phyloP scores from a whole-genome alignment of 2,797 vertebrate genomes.

The Ciconia nigra region DNA sequence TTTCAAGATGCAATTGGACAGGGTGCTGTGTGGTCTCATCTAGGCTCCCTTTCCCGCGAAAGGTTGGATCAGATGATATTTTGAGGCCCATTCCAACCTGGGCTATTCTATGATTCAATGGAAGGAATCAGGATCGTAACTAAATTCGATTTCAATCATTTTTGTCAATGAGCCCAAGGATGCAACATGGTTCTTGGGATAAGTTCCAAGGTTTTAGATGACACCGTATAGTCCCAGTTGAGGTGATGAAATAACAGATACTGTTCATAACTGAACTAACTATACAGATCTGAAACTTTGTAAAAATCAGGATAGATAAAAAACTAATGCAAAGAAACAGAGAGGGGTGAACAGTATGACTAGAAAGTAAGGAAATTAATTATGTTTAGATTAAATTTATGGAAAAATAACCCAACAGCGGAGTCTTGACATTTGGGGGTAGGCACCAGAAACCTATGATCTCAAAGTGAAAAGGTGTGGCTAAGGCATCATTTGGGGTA shows the following conservation, averaged over 20 bases:
- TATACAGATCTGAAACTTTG: neutral
- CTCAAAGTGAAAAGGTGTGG: neutral
- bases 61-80: neutral
- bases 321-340: neutral
- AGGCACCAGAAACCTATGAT: neutral
- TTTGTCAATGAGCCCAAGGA: neutral
- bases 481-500: neutral
- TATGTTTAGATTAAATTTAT: neutral
- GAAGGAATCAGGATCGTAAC: neutral
- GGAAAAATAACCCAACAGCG: neutral
- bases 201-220: neutral
- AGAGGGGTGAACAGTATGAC: neutral
- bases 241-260: neutral
- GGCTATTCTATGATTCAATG: neutral
- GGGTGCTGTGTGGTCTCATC: neutral
- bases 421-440: neutral
- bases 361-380: neutral
- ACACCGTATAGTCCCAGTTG: neutral
- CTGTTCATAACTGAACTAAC: neutral
- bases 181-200: neutral
- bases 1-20: neutral
- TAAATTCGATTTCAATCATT: neutral
- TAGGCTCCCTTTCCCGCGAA: neutral
- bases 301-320: neutral
- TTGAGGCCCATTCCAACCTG: neutral